Base-by-base conservation (phyloP, 2,888 invertebrate genomes). In the Sclerodermus sp. region DNA sequence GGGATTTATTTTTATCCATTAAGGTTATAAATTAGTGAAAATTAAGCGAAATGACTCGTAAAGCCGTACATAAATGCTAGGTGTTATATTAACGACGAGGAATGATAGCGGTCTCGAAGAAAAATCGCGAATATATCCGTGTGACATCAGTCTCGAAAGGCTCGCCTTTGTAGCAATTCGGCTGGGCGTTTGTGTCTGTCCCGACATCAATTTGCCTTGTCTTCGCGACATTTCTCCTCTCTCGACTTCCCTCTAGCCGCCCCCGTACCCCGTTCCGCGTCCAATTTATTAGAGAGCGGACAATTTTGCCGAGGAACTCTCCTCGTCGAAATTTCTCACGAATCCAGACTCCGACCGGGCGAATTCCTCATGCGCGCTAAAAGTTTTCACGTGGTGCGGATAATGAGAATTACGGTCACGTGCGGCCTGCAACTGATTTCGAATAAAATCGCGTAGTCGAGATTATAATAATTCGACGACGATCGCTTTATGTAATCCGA, bases 381-480 rank as follows among this genome's bases (percentile, higher is more conserved):
- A 53, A 50, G 31, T 40, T 45, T 34, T 60, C 45, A 32, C 18
- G 38, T 39, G 36, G 36, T 13, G 37, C 29, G 47, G 50, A 54
- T 58, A 64, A 66, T 61, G 63, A 60, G 46, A 59, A 70, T 68
- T 68, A 66, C 67, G 60, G 59, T 69, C 68, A 70, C 68, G 68
- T 68, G 45, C 32, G 51, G 52, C 31, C 54, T 45, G 54, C 62
- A 57, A 60, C 63, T 66, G 67, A 67, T 70, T 68, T 62, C 57
- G 52, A 57, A 65, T 61, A 57, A 67, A 67, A 57, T 64, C 41
- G 38, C 34, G 39, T 40, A 32, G 45, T 51, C 44, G 54, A 56
- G 56, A 60, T 64, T 64, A 64, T 64, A 64, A 64, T 60, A 62
- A 64, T 60, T 58, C 55, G 30, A 13, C 55, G 30, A 13, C n/a